Evolutionary conservation across 1,140 invertebrate species (phyloP).

Genomic region (Eriocheir sinensis): DNA sequence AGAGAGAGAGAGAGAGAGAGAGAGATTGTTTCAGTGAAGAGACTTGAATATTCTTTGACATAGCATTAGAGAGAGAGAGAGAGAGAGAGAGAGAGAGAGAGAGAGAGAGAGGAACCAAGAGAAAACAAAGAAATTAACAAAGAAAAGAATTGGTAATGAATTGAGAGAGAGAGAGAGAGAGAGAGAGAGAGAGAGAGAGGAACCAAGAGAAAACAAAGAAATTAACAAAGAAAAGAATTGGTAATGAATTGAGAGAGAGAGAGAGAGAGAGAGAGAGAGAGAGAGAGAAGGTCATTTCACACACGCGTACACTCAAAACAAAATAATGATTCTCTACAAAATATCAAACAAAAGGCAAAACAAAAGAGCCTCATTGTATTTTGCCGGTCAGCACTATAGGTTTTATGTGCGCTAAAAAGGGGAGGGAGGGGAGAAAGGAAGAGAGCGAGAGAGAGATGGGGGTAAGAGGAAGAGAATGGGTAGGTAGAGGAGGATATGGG

Average conservation of each 20-base stretch:
- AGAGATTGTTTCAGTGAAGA: not conserved
- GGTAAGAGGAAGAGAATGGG: too few relatives aligned
- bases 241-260: not conserved
- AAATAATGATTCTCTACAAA: not conserved
- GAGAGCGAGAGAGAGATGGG: too few relatives aligned
- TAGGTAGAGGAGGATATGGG: too few relatives aligned
- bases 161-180: too few relatives aligned
- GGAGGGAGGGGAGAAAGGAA: too few relatives aligned
- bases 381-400: not conserved
- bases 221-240: too few relatives aligned
- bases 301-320: not conserved
- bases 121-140: too few relatives aligned
- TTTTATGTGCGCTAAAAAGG: not conserved
- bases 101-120: too few relatives aligned
- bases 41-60: not conserved
- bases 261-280: constrained; percentile 8
- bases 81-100: too few relatives aligned
- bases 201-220: too few relatives aligned
- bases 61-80: not conserved
- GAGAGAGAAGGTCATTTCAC: not conserved
- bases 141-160: too few relatives aligned
- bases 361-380: constrained; percentile 3
- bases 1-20: not conserved
- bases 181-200: too few relatives aligned
- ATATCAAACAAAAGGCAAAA: not conserved